Percentiles rank a stretch among this genome's conserved stretches.
Conservation (phyloP, 2,797 vertebrate species). For the Alfaro cultratus region DNA sequence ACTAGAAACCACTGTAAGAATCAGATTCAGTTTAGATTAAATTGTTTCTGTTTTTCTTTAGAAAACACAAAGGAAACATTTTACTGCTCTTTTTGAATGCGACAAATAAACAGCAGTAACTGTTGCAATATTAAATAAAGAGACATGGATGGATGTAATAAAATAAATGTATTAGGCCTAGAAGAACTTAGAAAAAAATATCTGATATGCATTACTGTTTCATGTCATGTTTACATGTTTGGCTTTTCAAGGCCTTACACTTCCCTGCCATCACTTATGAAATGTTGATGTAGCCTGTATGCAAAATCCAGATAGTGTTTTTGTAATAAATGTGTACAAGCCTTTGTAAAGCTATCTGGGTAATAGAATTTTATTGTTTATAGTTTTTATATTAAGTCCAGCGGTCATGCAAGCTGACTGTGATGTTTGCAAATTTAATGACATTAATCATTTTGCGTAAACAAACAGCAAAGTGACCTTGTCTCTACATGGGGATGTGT, state of each 20-base stretch:
- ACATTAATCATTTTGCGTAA: background rate
- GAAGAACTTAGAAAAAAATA: background rate
- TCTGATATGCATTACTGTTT: background rate
- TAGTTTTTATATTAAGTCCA: background rate
- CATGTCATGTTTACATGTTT: background rate
- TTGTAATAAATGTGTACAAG: background rate
- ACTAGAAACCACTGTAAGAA: background rate
- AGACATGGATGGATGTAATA: background rate
- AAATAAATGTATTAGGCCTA: background rate
- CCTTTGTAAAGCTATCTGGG: background rate
- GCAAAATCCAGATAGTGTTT: background rate
- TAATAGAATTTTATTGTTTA: background rate
- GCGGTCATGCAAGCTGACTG: background rate
- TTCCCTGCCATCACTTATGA: background rate
- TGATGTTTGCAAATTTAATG: background rate
- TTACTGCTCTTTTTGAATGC: background rate
- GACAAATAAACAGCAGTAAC: background rate
- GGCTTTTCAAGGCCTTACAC: background rate
- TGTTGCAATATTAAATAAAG: background rate
- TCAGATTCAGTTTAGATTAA: background rate
- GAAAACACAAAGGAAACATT: background rate
- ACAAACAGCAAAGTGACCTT: background rate
- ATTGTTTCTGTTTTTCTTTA: background rate
- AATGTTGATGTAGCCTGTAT: background rate
- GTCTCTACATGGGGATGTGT: background rate